A percentile compares a stretch with the other conserved stretches of the same genome.
phyloP scores from a whole-genome alignment of 2,888 invertebrate genomes.

The Seira musarum region DNA sequence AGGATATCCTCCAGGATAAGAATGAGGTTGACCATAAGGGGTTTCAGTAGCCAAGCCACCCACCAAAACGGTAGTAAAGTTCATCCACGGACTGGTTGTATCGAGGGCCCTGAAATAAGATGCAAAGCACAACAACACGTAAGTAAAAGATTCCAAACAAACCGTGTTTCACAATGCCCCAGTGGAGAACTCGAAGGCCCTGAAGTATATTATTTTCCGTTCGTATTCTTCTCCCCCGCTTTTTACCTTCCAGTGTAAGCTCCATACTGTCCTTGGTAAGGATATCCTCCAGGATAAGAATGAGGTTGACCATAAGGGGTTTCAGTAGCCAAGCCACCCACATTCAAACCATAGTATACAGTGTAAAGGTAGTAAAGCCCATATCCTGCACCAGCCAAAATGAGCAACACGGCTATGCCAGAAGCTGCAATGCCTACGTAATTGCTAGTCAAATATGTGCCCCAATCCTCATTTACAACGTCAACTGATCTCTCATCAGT shows the following conservation, averaged over 20 bases:
- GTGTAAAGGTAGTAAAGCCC: conserved; percentile 65
- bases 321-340: conserved; percentile 19
- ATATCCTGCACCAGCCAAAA: conserved; percentile 62
- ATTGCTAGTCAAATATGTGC: conserved; percentile 56
- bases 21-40: conserved; percentile 39
- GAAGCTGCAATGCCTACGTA: conserved; percentile 50
- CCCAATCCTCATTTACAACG: conserved; percentile 61
- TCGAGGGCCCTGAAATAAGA: conserved; percentile 60
- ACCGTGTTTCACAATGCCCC: not conserved
- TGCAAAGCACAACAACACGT: not conserved
- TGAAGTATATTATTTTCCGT: not conserved
- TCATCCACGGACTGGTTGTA: conserved; percentile 58
- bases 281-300: conserved; percentile 17
- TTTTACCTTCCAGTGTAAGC: conserved; percentile 58
- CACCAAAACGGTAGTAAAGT: conserved; percentile 66
- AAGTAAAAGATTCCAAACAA: not conserved
- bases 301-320: conserved; percentile 45
- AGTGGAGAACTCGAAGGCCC: not conserved
- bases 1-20: too few relatives aligned
- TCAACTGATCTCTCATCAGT: conserved; percentile 57
- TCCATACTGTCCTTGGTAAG: conserved; percentile 44
- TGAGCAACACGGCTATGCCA: conserved; percentile 57
- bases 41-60: conserved; percentile 23
- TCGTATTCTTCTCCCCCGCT: not conserved
- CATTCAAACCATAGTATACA: conserved; percentile 36